Evolutionary conservation across 2,888 invertebrate species (phyloP), one percentile per base, ranked within the genome.

Genomic region (Ochropleura plecta): DNA sequence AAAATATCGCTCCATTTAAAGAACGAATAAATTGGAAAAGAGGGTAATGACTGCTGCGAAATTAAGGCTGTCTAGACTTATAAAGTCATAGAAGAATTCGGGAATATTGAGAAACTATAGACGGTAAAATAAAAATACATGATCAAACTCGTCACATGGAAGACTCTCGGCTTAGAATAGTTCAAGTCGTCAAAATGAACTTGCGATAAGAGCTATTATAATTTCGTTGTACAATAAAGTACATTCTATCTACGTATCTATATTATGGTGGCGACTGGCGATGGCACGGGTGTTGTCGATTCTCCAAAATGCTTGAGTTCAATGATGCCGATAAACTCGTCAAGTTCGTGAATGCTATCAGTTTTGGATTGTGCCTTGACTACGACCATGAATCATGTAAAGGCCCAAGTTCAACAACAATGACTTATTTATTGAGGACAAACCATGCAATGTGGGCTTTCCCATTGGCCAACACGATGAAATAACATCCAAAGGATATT

Each of bases 1-100:
- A 63, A 73, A 70, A 84, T 69, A 81, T 63, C 70, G 51, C 53
- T 84, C 71, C 68, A 57, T 69, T 69, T 84, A 66, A 60, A 62
- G 82, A 75, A 46, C 20, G 18, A 18, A 46, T 16, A 42, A 73
- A 63, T 63, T 62, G 18, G 51, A 44, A 30, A n/a, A 40, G 14
- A 49, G 18, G 40, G 20, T 44, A 20, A 55, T 20, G 1, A 6
- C 30, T n/a, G 14, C 30, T 55, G 30, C 48, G 44, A 73, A 40
- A 74, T 55, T 55, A 73, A 44, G 44, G 30, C 14, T 63, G 74
- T 55, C 48, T 18, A 63, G n/a, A 80, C 59, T 55, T 44, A 7
- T 62, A 20, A n/a, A 55, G 18, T 16, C 18, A 44, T 30, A 20
- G 40, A 64, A 12, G 18, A 57, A 63, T 51, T 74, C n/a, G 20